Evolutionary conservation across 2,888 invertebrate species (phyloP).

Genomic region (Coelinius sp.): DNA sequence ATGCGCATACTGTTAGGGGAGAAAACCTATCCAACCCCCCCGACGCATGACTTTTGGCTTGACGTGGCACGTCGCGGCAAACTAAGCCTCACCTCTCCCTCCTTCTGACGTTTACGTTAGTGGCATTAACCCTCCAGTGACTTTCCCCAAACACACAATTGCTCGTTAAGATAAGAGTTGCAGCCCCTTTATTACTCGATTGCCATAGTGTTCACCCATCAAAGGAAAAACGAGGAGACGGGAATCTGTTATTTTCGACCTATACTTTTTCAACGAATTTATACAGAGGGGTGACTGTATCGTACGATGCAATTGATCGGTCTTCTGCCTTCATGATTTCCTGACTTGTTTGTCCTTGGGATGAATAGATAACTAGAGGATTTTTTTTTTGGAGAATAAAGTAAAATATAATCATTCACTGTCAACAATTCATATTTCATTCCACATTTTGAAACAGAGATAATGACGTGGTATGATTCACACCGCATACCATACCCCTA

Average conservation of each 20-base stretch:
- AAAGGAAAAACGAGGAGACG: constrained; percentile 25
- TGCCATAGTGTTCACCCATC: constrained; percentile 38
- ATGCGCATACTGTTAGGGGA: constrained; percentile 22
- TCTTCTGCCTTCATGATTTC: not conserved
- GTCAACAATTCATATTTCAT: too few relatives aligned
- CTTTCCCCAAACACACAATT: constrained; percentile 50
- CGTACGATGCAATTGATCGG: not conserved
- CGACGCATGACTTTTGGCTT: constrained; percentile 30
- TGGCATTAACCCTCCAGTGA: constrained; percentile 28
- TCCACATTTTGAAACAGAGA: not conserved
- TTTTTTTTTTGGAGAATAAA: not conserved
- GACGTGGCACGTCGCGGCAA: constrained; percentile 41
- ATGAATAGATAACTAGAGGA: too few relatives aligned
- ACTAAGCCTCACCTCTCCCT: constrained; percentile 14
- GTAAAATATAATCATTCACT: too few relatives aligned
- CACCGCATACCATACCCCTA: not conserved
- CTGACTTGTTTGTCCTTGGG: not conserved
- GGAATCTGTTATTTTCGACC: constrained; percentile 47
- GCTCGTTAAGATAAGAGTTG: constrained; percentile 54
- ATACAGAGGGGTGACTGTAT: not conserved
- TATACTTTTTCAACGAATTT: not conserved
- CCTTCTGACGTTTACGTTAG: constrained; percentile 14
- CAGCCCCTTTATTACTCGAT: constrained; percentile 51
- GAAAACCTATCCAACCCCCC: constrained; percentile 6
- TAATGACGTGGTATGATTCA: not conserved